These are phyloP conservation scores for Polyommatus icarus DNA, from an alignment of 2,888 invertebrate species.

Conservation along the genomic window DNA sequence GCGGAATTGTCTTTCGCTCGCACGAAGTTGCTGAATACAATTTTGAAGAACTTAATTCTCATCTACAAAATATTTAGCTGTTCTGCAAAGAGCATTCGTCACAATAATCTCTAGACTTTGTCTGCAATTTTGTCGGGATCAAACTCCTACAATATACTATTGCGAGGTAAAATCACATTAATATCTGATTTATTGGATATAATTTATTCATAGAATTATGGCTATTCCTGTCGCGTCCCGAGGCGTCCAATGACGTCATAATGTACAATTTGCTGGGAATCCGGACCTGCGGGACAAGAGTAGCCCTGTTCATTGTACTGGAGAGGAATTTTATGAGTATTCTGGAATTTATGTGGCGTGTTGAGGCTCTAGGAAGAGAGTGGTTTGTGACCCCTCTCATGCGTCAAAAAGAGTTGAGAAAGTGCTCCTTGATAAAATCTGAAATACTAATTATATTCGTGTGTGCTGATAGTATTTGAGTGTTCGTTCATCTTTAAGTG, in stretches of 20 bases:
- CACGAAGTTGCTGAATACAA: no score
- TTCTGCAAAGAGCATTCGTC: no score
- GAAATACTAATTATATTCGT: no score
- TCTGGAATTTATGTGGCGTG: background rate
- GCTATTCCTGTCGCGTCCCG: constrained; percentile 48
- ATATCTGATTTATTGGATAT: constrained; percentile 38
- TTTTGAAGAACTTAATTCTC: no score
- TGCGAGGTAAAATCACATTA: constrained; percentile 2
- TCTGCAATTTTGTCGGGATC: background rate
- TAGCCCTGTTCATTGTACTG: constrained; percentile 29
- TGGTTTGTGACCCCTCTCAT: no score
- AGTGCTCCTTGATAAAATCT: no score
- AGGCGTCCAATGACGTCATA: constrained; percentile 53
- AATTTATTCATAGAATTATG: constrained; percentile 62
- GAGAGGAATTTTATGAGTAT: background rate
- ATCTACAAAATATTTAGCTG: background rate
- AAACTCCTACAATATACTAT: background rate
- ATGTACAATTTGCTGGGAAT: constrained; percentile 54
- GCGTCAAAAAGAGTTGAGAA: no score
- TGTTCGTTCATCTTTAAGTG: no score
- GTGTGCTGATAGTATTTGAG: no score
- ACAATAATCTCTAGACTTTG: background rate
- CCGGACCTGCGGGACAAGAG: constrained; percentile 46
- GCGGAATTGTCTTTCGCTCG: no score
- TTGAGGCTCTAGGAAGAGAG: background rate